Conservation (phyloP, 2,113 vertebrate species). For the Cyphomyrus plagiostoma region DNA sequence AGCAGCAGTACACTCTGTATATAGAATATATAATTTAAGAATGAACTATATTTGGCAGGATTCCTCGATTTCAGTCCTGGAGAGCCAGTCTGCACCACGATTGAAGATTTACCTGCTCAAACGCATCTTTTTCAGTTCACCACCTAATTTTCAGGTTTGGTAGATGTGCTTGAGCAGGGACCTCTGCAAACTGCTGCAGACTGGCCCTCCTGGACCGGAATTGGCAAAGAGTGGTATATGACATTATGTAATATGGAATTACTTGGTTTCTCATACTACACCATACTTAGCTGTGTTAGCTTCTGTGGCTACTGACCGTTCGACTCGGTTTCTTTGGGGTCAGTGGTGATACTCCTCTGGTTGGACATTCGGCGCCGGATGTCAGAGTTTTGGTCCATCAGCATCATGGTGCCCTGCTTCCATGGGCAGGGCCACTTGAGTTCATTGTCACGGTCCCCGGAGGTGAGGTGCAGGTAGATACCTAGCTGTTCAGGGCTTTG, state of each 20-base stretch:
- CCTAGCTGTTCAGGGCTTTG: conserved; percentile 45
- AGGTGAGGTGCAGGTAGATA: conserved; percentile 68
- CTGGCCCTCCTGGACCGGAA: not conserved
- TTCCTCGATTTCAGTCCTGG: not conserved
- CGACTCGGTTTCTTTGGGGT: conserved; percentile 52
- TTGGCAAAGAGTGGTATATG: not conserved
- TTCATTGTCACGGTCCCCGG: conserved; percentile 62
- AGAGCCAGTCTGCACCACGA: not conserved
- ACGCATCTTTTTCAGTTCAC: no score
- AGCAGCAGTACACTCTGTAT: not conserved
- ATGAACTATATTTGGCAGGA: not conserved
- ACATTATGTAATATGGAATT: not conserved
- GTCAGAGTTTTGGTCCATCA: conserved; percentile 83
- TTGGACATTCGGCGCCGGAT: conserved; percentile 81
- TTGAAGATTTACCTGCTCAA: not conserved
- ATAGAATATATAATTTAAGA: not conserved
- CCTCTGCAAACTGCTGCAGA: not conserved
- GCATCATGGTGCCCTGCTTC: conserved; percentile 77
- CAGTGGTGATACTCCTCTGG: conserved; percentile 77
- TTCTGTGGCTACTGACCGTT: conserved; percentile 47
- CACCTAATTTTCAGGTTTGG: no score
- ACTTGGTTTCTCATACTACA: not conserved
- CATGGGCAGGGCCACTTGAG: conserved; percentile 80
- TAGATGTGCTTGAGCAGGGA: not conserved
- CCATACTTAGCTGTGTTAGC: not conserved